Percentiles rank a stretch among this genome's conserved stretches.
Conservation (phyloP, 2,797 vertebrate species). For the Triplophysa bombifrons region DNA sequence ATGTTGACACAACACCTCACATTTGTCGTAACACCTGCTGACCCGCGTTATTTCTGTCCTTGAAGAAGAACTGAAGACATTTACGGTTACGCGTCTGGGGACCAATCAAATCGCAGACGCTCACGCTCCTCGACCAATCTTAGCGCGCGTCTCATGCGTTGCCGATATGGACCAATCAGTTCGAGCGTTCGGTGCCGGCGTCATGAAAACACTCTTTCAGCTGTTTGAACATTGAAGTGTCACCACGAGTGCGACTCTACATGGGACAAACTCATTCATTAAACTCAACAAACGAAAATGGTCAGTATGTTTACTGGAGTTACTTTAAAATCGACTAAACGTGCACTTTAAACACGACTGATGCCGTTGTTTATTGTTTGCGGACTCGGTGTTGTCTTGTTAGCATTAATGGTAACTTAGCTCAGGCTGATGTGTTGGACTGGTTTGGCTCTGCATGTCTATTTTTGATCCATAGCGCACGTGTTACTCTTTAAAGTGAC, state of each 20-base stretch:
- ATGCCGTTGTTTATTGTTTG: neutral
- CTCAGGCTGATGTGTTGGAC: slow-evolving; percentile 6
- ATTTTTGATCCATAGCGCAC: neutral
- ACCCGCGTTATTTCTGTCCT: slow-evolving; percentile 49
- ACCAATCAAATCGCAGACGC: slow-evolving; percentile 34
- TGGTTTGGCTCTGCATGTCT: neutral
- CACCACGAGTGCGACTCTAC: slow-evolving; percentile 15
- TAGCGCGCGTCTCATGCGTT: neutral
- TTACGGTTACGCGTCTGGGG: neutral
- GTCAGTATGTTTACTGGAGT: slow-evolving; percentile 36
- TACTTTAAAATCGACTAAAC: neutral
- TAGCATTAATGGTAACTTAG: slow-evolving; percentile 36
- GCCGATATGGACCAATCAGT: slow-evolving; percentile 1
- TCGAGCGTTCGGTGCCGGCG: slow-evolving; percentile 26
- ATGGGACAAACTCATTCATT: slow-evolving; percentile 34
- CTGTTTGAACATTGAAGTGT: slow-evolving; percentile 45
- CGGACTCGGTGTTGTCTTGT: slow-evolving; percentile 17
- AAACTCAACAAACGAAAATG: slow-evolving; percentile 40
- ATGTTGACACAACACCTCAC: slow-evolving; percentile 28
- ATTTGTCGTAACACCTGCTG: neutral
- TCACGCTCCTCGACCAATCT: slow-evolving; percentile 43
- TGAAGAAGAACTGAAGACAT: neutral
- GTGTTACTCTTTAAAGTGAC: neutral
- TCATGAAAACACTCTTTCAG: slow-evolving; percentile 59
- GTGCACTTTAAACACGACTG: neutral